Evolutionary conservation across 2,797 vertebrate species (phyloP).

Genomic region (Spinus olivaceus): DNA sequence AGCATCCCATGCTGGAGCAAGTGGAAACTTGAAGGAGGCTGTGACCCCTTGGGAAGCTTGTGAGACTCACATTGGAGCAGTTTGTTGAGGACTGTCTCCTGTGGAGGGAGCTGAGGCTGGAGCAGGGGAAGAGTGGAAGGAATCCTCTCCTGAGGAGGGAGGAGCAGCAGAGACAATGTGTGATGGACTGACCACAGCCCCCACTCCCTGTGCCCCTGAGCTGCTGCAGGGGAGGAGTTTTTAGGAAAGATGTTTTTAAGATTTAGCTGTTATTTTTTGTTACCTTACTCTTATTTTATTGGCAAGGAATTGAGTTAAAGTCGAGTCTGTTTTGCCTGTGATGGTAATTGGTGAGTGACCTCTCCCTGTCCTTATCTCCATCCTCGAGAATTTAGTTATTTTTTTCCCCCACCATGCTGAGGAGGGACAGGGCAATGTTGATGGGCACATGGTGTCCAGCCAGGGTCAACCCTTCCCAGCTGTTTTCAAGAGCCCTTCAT

Average conservation of each 20-base stretch:
- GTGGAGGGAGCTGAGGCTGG: not conserved
- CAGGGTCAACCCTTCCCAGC: not conserved
- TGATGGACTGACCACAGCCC: not conserved
- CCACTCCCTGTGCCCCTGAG: not conserved
- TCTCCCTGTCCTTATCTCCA: not conserved
- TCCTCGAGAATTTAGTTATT: fast-evolving
- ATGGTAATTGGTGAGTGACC: not conserved
- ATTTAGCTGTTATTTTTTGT: not conserved
- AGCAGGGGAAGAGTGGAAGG: not conserved
- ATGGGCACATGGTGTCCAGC: not conserved
- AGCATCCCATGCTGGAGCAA: not conserved
- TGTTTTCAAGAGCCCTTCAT: not conserved
- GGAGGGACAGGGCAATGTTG: not conserved
- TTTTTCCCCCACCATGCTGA: not conserved
- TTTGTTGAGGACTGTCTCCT: not conserved
- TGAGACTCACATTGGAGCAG: not conserved
- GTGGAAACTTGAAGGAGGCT: not conserved
- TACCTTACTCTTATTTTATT: not conserved
- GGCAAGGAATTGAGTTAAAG: not conserved
- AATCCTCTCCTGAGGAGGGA: not conserved
- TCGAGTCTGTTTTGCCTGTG: fast-evolving
- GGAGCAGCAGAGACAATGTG: not conserved
- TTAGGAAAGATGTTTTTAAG: not conserved
- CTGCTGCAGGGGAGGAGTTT: not conserved
- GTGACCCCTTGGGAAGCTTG: not conserved